Evolutionary conservation across 2,113 vertebrate genomes (phyloP).

Genomic region (Chascanopsetta lugubris): DNA sequence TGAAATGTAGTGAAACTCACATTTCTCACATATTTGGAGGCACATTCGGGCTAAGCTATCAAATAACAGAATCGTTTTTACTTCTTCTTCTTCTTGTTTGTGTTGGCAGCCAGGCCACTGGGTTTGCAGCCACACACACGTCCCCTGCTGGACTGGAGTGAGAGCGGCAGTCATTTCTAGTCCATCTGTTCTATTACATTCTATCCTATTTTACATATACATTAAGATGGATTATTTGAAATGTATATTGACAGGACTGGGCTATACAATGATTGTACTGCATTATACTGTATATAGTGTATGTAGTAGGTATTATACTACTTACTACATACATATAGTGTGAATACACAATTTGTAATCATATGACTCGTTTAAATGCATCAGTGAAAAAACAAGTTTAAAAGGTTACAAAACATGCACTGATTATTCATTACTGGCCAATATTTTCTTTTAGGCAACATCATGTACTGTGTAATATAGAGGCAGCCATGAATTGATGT

Average conservation of each 20-base stretch:
- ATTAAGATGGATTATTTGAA: neutral
- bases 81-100: constrained; percentile 37
- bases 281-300: too few relatives aligned
- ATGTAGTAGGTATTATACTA: too few relatives aligned
- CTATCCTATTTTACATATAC: neutral
- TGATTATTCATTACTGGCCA: neutral
- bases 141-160: constrained; percentile 33
- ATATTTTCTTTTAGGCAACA: neutral
- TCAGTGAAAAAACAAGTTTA: neutral
- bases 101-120: neutral
- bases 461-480: neutral
- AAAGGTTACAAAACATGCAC: neutral
- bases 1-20: constrained; percentile 10
- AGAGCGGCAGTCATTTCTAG: neutral
- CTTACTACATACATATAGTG: too few relatives aligned
- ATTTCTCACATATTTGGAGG: constrained; percentile 50
- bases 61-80: constrained; percentile 33
- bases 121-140: neutral
- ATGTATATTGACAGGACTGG: too few relatives aligned
- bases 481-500: neutral
- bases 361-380: neutral
- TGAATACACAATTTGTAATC: too few relatives aligned
- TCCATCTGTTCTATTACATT: neutral
- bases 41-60: constrained; percentile 33
- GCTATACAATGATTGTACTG: too few relatives aligned